These are phyloP conservation scores for Podarcis muralis DNA, from an alignment of 2,113 vertebrate genomes.

Conservation along the genomic window DNA sequence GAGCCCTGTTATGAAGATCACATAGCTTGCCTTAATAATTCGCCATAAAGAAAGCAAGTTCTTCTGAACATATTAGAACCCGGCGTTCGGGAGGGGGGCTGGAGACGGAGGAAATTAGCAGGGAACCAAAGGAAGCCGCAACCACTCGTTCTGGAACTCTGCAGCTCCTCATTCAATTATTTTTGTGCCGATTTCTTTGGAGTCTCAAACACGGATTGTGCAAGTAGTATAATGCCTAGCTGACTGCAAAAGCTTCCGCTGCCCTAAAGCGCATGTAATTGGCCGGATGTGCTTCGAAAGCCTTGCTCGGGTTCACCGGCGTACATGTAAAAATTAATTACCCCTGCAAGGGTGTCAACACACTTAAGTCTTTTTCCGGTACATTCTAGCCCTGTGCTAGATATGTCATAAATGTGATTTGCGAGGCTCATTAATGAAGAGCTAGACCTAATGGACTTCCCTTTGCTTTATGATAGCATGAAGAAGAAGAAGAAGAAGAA, in stretches of 20 bases:
- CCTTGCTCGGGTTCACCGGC: slow-evolving; percentile 76
- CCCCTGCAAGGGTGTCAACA: slow-evolving; percentile 72
- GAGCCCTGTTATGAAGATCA: slow-evolving; percentile 66
- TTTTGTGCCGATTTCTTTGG: slow-evolving; percentile 73
- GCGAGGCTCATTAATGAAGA: slow-evolving; percentile 79
- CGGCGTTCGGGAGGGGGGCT: slow-evolving; percentile 61
- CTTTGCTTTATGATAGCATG: slow-evolving; percentile 74
- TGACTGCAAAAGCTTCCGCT: slow-evolving; percentile 68
- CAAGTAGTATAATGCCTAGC: slow-evolving; percentile 66
- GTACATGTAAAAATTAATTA: slow-evolving; percentile 82
- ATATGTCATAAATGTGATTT: slow-evolving; percentile 80
- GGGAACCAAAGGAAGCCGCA: slow-evolving; percentile 73
- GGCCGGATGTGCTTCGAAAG: slow-evolving; percentile 71
- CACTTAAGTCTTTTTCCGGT: slow-evolving; percentile 69
- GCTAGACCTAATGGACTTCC: slow-evolving; percentile 80
- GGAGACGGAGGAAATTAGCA: slow-evolving; percentile 68
- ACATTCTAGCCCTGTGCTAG: slow-evolving; percentile 63
- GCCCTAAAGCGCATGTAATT: slow-evolving; percentile 69
- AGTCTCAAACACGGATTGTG: slow-evolving; percentile 72
- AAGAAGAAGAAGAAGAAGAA: too few relatives aligned
- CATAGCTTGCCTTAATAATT: slow-evolving; percentile 69
- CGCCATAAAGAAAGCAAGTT: slow-evolving; percentile 70
- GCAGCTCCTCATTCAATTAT: slow-evolving; percentile 70
- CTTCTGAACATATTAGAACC: slow-evolving; percentile 66
- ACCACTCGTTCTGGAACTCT: slow-evolving; percentile 63